Conservation (phyloP, 2,113 vertebrate species). For the Pandion haliaetus region DNA sequence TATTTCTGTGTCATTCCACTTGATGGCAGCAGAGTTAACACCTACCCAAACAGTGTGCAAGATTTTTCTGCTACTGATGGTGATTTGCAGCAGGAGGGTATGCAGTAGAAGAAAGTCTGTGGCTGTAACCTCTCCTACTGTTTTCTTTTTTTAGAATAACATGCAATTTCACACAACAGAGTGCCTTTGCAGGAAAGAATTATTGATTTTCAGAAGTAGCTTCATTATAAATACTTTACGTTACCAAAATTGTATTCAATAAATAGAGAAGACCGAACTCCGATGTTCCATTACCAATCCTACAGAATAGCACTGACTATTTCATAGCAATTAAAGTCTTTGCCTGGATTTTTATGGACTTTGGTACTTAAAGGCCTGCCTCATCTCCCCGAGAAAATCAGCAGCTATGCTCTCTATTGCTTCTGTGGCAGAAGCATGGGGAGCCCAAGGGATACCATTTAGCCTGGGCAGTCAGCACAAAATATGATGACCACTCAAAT, state of each 20-base stretch:
- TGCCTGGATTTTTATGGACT: neutral
- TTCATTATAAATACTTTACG: neutral
- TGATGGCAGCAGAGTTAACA: slow-evolving; percentile 16
- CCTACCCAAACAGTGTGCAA: neutral
- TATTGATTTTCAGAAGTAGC: neutral
- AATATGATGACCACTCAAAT: neutral
- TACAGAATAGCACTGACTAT: neutral
- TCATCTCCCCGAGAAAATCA: fast-evolving
- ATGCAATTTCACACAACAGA: neutral
- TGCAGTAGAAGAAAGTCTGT: neutral
- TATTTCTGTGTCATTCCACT: neutral
- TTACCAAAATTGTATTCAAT: neutral
- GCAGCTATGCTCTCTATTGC: neutral
- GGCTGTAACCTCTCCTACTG: neutral
- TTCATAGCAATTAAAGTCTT: neutral
- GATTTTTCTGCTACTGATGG: neutral
- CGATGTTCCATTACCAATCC: neutral
- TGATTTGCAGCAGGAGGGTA: neutral
- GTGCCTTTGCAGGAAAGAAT: neutral
- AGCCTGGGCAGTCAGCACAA: neutral
- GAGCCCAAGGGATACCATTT: neutral
- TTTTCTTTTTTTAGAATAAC: neutral
- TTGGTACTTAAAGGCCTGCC: neutral
- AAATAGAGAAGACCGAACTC: neutral
- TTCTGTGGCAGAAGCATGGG: neutral